Percentiles rank a stretch among this genome's conserved stretches.
These are phyloP conservation scores for Microcebus lehilahytsara DNA, from an alignment of 2,113 vertebrate genomes.

Conservation along the genomic window DNA sequence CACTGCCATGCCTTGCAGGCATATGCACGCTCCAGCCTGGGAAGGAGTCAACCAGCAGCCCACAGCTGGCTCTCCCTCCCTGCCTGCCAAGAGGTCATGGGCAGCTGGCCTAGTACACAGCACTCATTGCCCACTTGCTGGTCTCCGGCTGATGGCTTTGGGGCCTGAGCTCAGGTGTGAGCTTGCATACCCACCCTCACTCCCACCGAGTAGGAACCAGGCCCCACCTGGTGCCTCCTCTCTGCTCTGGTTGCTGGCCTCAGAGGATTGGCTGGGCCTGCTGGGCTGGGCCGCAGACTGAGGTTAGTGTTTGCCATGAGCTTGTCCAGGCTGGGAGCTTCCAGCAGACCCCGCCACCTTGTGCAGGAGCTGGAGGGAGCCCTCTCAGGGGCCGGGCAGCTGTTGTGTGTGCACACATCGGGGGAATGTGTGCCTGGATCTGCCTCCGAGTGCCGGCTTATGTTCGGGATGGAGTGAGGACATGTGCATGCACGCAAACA, in stretches of 20 bases:
- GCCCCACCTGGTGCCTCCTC: background rate
- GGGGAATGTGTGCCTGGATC: background rate
- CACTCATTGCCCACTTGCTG: background rate
- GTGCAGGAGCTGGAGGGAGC: background rate
- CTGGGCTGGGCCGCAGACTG: constrained; percentile 35
- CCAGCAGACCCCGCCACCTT: background rate
- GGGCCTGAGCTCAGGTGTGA: background rate
- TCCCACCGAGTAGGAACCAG: background rate
- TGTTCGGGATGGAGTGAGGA: background rate
- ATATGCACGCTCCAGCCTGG: background rate
- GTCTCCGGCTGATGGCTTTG: background rate
- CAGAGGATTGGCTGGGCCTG: background rate
- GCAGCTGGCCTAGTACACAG: background rate
- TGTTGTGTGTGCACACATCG: too few species aligned
- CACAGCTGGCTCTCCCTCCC: background rate
- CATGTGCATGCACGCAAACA: accelerated
- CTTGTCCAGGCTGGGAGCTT: constrained; percentile 52
- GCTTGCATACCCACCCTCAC: background rate
- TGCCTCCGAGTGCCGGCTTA: background rate
- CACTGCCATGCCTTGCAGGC: background rate
- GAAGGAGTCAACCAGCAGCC: background rate
- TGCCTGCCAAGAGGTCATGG: background rate
- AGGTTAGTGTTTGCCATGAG: constrained; percentile 68
- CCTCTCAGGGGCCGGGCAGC: background rate
- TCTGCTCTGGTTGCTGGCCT: background rate